Evolutionary conservation across 2,113 vertebrate species (phyloP), one percentile per base, ranked within the genome.

Genomic region (Charina bottae): DNA sequence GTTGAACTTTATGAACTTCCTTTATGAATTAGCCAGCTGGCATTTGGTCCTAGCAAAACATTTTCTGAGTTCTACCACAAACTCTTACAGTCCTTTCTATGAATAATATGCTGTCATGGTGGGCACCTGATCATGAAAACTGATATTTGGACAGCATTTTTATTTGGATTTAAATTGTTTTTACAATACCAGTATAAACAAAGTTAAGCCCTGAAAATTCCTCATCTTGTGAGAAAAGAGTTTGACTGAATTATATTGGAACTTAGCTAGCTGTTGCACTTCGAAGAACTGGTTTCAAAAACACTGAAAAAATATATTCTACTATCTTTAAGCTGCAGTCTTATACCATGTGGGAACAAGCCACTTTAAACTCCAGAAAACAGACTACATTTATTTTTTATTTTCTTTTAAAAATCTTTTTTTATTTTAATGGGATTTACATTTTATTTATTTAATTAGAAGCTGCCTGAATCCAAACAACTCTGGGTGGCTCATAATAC

Each of bases 91-190:
- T 94, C 92, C 93, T 88, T 96, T 96, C 37, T 96, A 64, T 95
- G 93, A 96, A 95, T 96, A 95, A 96, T 95, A 95, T 89, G 60
- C 60, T 94, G 85, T 95, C 92, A 93, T 85, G 94, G 89, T 95
- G 93, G 95, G 94, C 94, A 97, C 93, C 89, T 97, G 95, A 94
- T 97, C 90, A 88, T 91, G 91, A 94, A 97, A 96, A 84, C 87
- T 95, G 95, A 91, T 97, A 95, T 94, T 72, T 97, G 93, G 90
- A 96, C 91, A 94, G 72, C 89, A 94, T 53, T 97, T 97, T 97
- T 95, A 92, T 97, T 97, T 96, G 55, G 89, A 95, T 96, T 97
- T 97, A 92, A 96, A 97, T 95, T 97, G 96, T 95, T 97, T 97
- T 97, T 97, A 89, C 68, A 96, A 37, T 91, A 90, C 42, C 93